Conservation (phyloP, 2,113 vertebrate genomes). For the Oceanodroma tethys region DNA sequence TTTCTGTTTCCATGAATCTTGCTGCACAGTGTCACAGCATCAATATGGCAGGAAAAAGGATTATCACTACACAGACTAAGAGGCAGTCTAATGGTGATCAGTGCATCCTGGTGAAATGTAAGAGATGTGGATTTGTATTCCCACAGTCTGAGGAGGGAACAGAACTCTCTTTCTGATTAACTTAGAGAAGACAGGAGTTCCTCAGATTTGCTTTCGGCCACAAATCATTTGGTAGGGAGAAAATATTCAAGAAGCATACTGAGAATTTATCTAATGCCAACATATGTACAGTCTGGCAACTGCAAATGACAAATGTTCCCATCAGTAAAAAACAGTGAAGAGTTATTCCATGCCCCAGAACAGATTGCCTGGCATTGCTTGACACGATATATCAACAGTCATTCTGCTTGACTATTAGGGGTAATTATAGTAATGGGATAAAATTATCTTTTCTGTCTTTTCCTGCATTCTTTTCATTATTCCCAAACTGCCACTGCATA, state of each 20-base stretch:
- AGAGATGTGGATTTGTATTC: background rate
- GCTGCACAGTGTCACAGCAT: background rate
- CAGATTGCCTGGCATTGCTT: background rate
- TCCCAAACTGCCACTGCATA: background rate
- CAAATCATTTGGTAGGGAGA: background rate
- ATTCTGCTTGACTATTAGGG: background rate
- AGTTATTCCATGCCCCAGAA: background rate
- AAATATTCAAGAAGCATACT: background rate
- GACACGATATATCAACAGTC: background rate
- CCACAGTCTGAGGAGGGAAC: background rate
- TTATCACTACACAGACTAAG: background rate
- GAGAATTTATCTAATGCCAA: background rate
- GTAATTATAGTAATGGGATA: background rate
- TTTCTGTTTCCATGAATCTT: background rate
- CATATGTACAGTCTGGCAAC: slow-evolving; percentile 8
- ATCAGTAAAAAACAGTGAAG: background rate
- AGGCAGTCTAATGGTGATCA: background rate
- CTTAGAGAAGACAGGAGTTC: background rate
- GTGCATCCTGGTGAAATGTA: background rate
- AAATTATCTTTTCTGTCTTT: background rate
- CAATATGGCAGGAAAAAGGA: background rate
- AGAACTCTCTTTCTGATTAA: background rate
- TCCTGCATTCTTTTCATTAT: background rate
- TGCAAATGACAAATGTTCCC: slow-evolving; percentile 13
- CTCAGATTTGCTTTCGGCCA: background rate